phyloP scores from a whole-genome alignment of 2,797 vertebrate species.

The Hippocampus kuda region DNA sequence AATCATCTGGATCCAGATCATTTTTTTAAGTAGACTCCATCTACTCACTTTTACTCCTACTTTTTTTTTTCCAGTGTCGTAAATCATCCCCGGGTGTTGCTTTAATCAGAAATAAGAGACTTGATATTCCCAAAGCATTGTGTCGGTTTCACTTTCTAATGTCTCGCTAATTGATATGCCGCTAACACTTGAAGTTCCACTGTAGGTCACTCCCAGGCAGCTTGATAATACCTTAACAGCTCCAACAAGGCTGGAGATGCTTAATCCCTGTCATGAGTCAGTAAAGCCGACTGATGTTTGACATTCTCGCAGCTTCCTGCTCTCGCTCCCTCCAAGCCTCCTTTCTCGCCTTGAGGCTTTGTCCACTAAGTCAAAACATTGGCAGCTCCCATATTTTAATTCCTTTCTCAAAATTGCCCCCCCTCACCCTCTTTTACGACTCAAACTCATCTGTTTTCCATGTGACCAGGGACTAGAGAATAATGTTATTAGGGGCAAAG shows the following conservation, averaged over 20 bases:
- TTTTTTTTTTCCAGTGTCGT: neutral
- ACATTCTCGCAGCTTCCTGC: constrained; percentile 49
- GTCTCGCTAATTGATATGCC: constrained; percentile 31
- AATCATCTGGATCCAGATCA: no score
- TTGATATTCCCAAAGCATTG: neutral
- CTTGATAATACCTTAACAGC: constrained; percentile 26
- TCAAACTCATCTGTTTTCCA: constrained; percentile 47
- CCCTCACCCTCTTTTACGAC: constrained; percentile 18
- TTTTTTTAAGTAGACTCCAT: no score
- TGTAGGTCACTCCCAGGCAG: constrained; percentile 15
- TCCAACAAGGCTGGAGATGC: constrained; percentile 39
- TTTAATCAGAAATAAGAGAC: neutral
- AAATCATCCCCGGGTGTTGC: neutral
- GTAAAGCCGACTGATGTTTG: constrained; percentile 51
- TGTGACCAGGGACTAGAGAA: constrained; percentile 41
- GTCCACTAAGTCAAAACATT: constrained; percentile 61
- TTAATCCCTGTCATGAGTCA: constrained; percentile 45
- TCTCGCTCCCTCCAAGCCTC: constrained; percentile 22
- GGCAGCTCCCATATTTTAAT: constrained; percentile 51
- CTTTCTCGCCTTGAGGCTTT: constrained; percentile 43
- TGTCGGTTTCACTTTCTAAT: neutral
- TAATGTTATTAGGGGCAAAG: constrained; percentile 45
- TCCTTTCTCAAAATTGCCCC: constrained; percentile 38
- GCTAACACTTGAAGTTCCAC: constrained; percentile 19
- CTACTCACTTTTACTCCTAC: no score